Evolutionary conservation across 2,113 vertebrate species (phyloP), one percentile per base, ranked within the genome.

Genomic region (Actinemys pallida): DNA sequence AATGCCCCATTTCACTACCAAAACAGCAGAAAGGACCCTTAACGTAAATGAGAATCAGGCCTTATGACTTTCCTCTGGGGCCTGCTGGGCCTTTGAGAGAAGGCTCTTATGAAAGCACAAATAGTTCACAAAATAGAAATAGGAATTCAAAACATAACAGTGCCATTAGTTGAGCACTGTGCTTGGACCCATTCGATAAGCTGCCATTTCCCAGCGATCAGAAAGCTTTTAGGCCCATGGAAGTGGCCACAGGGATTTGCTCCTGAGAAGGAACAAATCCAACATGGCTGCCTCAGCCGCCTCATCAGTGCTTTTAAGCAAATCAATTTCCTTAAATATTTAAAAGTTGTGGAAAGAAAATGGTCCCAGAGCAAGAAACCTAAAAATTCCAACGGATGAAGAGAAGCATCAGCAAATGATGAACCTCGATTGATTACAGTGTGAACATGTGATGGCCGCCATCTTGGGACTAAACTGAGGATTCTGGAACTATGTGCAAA

Each of bases 221-320:
- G 62, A 95, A 92, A 93, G 90, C 11, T 94, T 96, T 96, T 72
- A 88, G 42, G 19, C 3, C 47, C 14, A 47, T n/a, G 75, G 3
- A 76, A 27, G 4, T 27, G 27, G 13, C 24, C 29, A 89, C 49
- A 35, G 81, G 82, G 2, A 79, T 59, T 80, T 90, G 84, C 88
- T 81, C 85, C 87, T 35, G 45, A 57, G 52, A 94, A 89, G 87
- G 80, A 93, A 22, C 35, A 94, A 83, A 39, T 88, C 16, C 31
- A 54, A 35, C 54, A 24, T 3, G 81, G 25, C 39, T 87, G 49
- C 42, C 53, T 83, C n/a, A 27, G 29, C 7, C 0, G 9, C 29
- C 45, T 88, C 86, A 86, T 45, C 35, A 52, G 39, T 88, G 50
- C 5, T 92, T 92, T 94, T 85, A 25, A 84, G 13, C 35, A 95